Base-by-base conservation (phyloP, 2,797 vertebrate species). In the Enoplosus armatus region DNA sequence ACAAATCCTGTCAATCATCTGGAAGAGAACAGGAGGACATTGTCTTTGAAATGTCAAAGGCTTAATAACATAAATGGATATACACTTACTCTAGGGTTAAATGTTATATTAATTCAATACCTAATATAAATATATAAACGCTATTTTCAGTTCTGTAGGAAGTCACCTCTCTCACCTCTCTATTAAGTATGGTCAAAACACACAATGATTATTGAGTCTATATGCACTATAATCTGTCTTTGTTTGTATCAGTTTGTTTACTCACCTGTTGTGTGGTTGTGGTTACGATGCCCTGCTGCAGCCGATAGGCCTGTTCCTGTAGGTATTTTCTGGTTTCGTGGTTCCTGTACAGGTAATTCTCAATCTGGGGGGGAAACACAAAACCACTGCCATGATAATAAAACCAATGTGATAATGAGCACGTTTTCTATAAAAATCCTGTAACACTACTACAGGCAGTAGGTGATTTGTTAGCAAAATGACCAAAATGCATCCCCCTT, bases 1-100 rank as follows among this genome's bases (percentile, higher is more conserved):
- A 88, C 98, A 99, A 83, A 99, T 97, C 89, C 98, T 95, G 85
- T 99, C 97, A 66, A 99, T 98, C 97, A 99, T 98, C 98, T 99
- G 91, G 35, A 71, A 65, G 41, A n/a, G n/a, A n/a, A n/a, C n/a
- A n/a, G n/a, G n/a, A n/a, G n/a, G n/a, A n/a, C n/a, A n/a, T n/a
- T n/a, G n/a, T n/a, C n/a, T 31, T 11, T 41, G 33, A 74, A 62
- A 63, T 14, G 3, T 60, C 15, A 54, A 54, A 59, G 8, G 8
- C 1, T 41, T 27, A 35, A 31, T 31, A 55, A 14, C 11, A 48
- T 22, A 39, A 37, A 35, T 8, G 16, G 22, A 29, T 58, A 12
- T 18, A 41, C 14, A 59, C n/a, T 20, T 31, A 41, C 22, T 58
- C 4, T 16, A 5, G 1, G 8, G 12, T 27, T 67, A 33, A 58